Evolutionary conservation across 2,113 vertebrate genomes (phyloP).

Genomic region (Procavia capensis): DNA sequence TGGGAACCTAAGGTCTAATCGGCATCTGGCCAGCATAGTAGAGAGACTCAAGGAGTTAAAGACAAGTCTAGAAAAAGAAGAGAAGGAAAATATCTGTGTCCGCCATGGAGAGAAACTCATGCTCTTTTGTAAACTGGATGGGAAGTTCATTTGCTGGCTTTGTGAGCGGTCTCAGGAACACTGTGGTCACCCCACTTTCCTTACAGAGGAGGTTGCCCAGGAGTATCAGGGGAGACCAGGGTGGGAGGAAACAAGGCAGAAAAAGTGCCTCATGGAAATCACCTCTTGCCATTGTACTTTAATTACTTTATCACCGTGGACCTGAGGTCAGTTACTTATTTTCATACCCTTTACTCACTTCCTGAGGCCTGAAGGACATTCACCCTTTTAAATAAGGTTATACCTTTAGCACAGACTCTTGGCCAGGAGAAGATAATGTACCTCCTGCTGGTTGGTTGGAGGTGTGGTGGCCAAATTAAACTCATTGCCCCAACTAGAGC

Average conservation of each 20-base stretch:
- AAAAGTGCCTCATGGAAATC: not conserved
- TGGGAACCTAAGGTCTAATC: constrained; percentile 82
- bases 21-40: constrained; percentile 86
- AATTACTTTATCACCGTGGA: not conserved
- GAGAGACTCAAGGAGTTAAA: constrained; percentile 83
- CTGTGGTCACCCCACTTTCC: not conserved
- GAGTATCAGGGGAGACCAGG: not conserved
- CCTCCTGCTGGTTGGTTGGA: not conserved
- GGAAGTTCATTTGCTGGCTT: constrained; percentile 86
- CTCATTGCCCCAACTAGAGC: not conserved
- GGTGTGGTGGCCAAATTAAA: not conserved
- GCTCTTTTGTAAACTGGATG: constrained; percentile 88
- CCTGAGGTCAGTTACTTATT: not conserved
- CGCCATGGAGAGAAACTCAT: constrained; percentile 87
- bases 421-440: not conserved
- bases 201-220: not conserved
- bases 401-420: not conserved
- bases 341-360: not conserved
- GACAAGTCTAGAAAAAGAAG: not conserved
- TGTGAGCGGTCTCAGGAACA: constrained; percentile 83
- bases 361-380: not conserved
- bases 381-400: not conserved
- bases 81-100: constrained; percentile 75
- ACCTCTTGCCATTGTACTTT: not conserved
- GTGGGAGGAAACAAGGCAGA: not conserved